Base-by-base conservation (phyloP, 2,113 vertebrate genomes). In the Semicossyphus pulcher region DNA sequence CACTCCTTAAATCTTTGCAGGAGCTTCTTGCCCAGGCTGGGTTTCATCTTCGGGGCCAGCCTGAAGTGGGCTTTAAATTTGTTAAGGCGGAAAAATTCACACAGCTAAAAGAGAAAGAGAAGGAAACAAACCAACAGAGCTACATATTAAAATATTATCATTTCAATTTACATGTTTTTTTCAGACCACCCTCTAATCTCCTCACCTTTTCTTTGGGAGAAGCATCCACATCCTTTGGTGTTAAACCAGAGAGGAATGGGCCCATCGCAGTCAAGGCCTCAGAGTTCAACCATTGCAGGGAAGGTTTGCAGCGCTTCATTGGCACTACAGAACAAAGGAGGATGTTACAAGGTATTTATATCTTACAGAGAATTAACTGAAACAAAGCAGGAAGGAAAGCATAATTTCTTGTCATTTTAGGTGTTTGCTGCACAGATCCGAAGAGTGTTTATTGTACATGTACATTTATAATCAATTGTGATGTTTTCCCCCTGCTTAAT, bases 201-300 rank as follows among this genome's bases (percentile, higher is more conserved):
- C 56, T 76, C 23, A 93, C 92, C 74, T 78, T 59, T 26, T 86
- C 72, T 29, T 68, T 14, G 23, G 86, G 44, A 64, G 70, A 83
- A 16, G 31, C 64, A 5, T 83, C 80, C 2, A 91, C 11, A 52
- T 93, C 91, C 0, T 1, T n/a, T n/a, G 77, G 8, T n/a, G 34
- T 2, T 48, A 93, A 48, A 1, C 4, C 11, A 9, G 76, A 68
- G 15, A 92, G 5, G 39, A 74, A 93, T 2, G 78, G 83, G 10
- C 93, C 93, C 71, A 94, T 72, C 66, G 84, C 87, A 52, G 6
- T 36, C 57, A 93, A 18, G 0, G 53, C 48, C 0, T 83, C 72
- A 1, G 0, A 4, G 18, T 59, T 53, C 63, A 93, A 62, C 92
- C 91, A 93, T 29, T 45, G 12, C 36, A 78, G 20, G n/a, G 51